Conservation (phyloP, 2,113 vertebrate species). For the Dendropsophus ebraccatus region DNA sequence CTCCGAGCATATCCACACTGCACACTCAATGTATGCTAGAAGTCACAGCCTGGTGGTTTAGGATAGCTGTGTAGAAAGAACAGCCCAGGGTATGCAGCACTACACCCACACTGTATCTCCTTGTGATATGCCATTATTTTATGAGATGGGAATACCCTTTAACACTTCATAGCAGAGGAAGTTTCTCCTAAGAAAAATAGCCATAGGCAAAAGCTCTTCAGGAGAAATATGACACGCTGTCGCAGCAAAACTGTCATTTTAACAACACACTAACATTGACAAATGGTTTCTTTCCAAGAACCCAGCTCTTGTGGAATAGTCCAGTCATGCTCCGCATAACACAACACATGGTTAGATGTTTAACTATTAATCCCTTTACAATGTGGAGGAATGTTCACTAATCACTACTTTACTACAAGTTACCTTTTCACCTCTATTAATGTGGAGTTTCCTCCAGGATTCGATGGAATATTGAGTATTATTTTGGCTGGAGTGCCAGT, state of each 20-base stretch:
- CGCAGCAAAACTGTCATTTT: constrained; percentile 10
- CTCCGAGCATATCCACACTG: no score
- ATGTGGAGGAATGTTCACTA: constrained; percentile 14
- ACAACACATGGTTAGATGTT: not conserved
- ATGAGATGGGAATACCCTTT: no score
- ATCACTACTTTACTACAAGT: not conserved
- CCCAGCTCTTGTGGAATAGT: not conserved
- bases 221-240: not conserved
- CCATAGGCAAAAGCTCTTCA: not conserved
- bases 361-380: constrained; percentile 45
- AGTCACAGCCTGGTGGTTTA: no score
- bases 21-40: no score
- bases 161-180: not conserved
- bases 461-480: not conserved
- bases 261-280: not conserved
- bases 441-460: constrained; percentile 4
- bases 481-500: no score
- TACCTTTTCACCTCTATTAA: not conserved
- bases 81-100: no score
- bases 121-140: no score
- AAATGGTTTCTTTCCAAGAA: constrained; percentile 37
- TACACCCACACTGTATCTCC: no score
- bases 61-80: no score
- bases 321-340: constrained; percentile 18
- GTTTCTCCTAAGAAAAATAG: not conserved